Percentiles rank a stretch among this genome's conserved stretches.
These are phyloP conservation scores for Sander vitreus DNA, from an alignment of 2,113 vertebrate genomes.

Conservation along the genomic window DNA sequence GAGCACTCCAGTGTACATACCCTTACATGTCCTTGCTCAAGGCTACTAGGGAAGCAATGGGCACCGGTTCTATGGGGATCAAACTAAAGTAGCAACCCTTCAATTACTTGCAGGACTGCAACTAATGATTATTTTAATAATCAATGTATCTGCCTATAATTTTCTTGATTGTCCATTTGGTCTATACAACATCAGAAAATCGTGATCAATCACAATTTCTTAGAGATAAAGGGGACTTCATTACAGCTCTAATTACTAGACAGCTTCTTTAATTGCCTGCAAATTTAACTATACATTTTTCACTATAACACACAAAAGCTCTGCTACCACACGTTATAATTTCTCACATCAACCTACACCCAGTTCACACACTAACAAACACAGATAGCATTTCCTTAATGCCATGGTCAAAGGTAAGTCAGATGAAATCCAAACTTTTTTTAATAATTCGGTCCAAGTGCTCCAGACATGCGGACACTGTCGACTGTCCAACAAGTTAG, in stretches of 20 bases:
- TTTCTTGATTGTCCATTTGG: background rate
- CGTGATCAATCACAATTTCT: background rate
- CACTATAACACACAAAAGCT: background rate
- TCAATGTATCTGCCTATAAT: background rate
- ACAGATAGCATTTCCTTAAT: slow-evolving; percentile 22
- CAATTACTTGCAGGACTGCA: background rate
- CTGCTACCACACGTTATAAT: background rate
- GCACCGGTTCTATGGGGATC: background rate
- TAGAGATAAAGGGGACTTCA: background rate
- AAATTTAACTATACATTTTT: background rate
- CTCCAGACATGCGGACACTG: slow-evolving; percentile 10
- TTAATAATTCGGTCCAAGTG: slow-evolving; percentile 1
- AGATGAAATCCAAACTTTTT: slow-evolving; percentile 34
- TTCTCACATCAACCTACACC: background rate
- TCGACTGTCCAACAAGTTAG: background rate
- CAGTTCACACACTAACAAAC: slow-evolving; percentile 13
- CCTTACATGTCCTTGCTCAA: slow-evolving; percentile 19
- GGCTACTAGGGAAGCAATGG: background rate
- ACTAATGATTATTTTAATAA: background rate
- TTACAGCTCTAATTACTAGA: background rate
- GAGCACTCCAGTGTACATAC: background rate
- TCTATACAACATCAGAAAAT: background rate
- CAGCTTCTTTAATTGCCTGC: slow-evolving; percentile 2
- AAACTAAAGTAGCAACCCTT: background rate
- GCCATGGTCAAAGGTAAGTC: slow-evolving; percentile 9